Evolutionary conservation across 2,888 invertebrate genomes (phyloP).

Genomic region (Melanargia galathea): DNA sequence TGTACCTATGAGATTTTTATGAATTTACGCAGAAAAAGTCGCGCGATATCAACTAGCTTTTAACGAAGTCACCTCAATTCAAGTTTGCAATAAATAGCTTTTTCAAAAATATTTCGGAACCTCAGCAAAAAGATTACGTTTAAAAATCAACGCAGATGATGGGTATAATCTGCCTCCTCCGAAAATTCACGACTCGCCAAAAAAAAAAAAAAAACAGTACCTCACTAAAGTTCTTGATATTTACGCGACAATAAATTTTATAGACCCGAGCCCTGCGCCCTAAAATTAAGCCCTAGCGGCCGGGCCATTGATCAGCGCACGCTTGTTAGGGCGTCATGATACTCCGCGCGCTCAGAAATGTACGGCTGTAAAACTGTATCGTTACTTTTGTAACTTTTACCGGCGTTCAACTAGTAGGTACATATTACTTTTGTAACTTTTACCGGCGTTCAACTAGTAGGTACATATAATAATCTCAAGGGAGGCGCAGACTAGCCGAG

Average conservation of each 20-base stretch:
- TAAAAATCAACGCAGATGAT: neutral
- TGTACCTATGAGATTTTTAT: no score
- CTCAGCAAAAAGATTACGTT: neutral
- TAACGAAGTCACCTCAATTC: no score
- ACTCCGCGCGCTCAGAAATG: slow-evolving; percentile 1
- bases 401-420: neutral
- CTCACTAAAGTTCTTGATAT: slow-evolving; percentile 41
- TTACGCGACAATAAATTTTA: slow-evolving; percentile 51
- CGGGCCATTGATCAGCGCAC: slow-evolving; percentile 22
- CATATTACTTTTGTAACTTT: neutral
- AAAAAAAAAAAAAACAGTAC: slow-evolving; percentile 29
- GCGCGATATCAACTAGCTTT: no score
- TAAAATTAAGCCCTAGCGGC: slow-evolving; percentile 44
- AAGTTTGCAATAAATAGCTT: no score
- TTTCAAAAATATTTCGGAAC: no score
- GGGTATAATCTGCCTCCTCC: neutral
- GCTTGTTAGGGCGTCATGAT: slow-evolving; percentile 29
- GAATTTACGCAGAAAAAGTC: no score
- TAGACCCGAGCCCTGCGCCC: slow-evolving; percentile 40
- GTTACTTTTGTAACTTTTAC: neutral
- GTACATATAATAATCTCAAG: no score
- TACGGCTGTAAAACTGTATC: slow-evolving; percentile 8
- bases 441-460: neutral
- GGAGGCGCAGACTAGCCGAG: no score
- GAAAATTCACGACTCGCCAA: neutral